These are phyloP conservation scores for Micrasema minimum DNA, from an alignment of 1,140 invertebrate species.

Conservation along the genomic window DNA sequence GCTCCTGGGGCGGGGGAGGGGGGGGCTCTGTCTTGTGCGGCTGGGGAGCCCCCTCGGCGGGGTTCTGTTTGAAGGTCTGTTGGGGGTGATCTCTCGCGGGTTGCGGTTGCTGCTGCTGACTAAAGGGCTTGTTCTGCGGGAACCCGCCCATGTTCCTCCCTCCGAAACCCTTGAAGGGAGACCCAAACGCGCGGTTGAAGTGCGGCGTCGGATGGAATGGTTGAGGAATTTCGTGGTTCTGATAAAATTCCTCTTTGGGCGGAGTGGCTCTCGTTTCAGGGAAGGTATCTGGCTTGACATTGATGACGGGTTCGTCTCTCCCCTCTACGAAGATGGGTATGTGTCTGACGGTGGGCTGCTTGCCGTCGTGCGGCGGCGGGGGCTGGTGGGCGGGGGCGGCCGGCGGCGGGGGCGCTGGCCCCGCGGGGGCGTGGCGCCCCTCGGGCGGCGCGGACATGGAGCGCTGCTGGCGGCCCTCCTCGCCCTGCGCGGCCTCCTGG, in stretches of 20 bases:
- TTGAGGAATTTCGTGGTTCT: slow-evolving; percentile 57
- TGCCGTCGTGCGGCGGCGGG: slow-evolving; percentile 46
- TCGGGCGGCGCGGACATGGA: slow-evolving; percentile 77
- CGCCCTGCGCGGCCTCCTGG: slow-evolving; percentile 63
- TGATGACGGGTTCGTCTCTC: slow-evolving; percentile 78
- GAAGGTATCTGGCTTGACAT: slow-evolving; percentile 59
- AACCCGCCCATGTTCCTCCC: slow-evolving; percentile 58
- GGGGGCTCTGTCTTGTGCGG: slow-evolving; percentile 54
- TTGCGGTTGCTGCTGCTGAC: slow-evolving; percentile 56
- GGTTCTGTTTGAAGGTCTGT: slow-evolving; percentile 54
- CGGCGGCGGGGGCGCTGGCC: slow-evolving; percentile 55
- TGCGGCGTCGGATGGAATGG: slow-evolving; percentile 60
- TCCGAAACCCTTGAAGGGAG: slow-evolving; percentile 59
- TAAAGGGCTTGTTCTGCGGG: slow-evolving; percentile 57
- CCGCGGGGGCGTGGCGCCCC: slow-evolving; percentile 59
- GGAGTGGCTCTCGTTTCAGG: slow-evolving; percentile 57
- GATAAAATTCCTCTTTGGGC: slow-evolving; percentile 61
- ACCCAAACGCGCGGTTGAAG: slow-evolving; percentile 60
- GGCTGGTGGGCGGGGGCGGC: slow-evolving; percentile 52
- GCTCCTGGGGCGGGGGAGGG: slow-evolving; percentile 56
- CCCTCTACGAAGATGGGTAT: slow-evolving; percentile 91
- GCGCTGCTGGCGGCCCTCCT: slow-evolving; percentile 68
- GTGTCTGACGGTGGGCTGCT: slow-evolving; percentile 70
- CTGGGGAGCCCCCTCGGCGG: slow-evolving; percentile 49
- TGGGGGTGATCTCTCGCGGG: slow-evolving; percentile 55